Evolutionary conservation across 2,113 vertebrate genomes (phyloP), one percentile per base, ranked within the genome.

Genomic region (Phycodurus eques): DNA sequence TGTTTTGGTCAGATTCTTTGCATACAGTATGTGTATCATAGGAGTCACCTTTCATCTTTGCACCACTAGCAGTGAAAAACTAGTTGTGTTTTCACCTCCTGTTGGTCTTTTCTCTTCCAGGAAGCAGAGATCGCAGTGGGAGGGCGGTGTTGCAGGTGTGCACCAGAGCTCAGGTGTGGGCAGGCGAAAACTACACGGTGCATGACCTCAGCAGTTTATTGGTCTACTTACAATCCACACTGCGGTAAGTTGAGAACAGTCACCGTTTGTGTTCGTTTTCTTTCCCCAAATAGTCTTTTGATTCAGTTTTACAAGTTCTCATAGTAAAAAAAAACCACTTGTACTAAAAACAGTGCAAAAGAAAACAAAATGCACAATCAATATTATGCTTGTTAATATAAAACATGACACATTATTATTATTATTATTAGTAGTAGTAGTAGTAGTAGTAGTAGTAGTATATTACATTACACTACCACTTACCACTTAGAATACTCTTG

Each of bases 61-160:
- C 9, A 14, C 56, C 9, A 27, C 11, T 13, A 31, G 56, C 12
- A 35, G 14, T 35, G 14, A 35, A 61, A 61, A 61, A 33, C 1
- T 6, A 33, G 5, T 35, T 9, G 31, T 66, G 22, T 66, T 44
- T 66, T 20, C 8, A 76, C 65, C 75, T 74, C 35, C 47, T 49
- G 11, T 51, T 66, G 63, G 15, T 73, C 39, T 74, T 82, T 76
- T 72, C 15, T 81, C 57, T 67, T 80, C 39, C 88, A 95, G 94
- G 94, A 83, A 95, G 86, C 83, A 71, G 90, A 78, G 94, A 95
- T 81, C 92, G 92, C 63, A 74, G 86, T 72, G 94, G 94, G 73
- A 90, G 92, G 77, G 82, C 90, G 0, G 89, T 95, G 68, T 85
- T 95, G 65, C 94, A 94, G 89, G 92, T 94, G 90, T 92, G 91